Percentiles rank a stretch among this genome's conserved stretches.
phyloP scores from a whole-genome alignment of 2,888 invertebrate genomes.

The Eurois occulta region DNA sequence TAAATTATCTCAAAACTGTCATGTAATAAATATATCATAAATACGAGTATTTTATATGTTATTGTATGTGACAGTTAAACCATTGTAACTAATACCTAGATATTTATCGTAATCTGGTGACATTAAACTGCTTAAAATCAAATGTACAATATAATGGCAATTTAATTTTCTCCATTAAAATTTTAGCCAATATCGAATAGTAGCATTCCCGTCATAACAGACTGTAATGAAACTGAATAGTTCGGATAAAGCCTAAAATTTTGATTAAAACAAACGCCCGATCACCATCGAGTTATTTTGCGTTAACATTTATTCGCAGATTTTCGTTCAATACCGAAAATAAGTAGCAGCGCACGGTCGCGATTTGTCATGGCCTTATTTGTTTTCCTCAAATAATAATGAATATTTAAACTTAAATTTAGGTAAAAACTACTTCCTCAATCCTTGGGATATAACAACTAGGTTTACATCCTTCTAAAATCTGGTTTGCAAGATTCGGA shows the following conservation, averaged over 20 bases:
- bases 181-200: conserved; percentile 23
- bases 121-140: conserved; percentile 2
- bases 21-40: too few relatives aligned
- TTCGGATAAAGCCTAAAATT: conserved; percentile 56
- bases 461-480: neutral
- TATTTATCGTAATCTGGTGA: neutral
- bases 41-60: too few relatives aligned
- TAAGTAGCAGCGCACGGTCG: conserved; percentile 8
- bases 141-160: conserved; percentile 3
- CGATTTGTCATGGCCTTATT: neutral
- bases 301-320: conserved; percentile 48
- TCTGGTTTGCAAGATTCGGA: too few relatives aligned
- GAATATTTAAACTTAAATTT: conserved; percentile 1
- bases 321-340: conserved; percentile 45
- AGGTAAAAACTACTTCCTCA: conserved; percentile 3
- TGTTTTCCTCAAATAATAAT: neutral
- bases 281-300: conserved; percentile 53
- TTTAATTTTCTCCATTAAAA: conserved; percentile 2
- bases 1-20: too few relatives aligned
- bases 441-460: neutral
- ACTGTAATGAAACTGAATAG: conserved; percentile 57
- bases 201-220: conserved; percentile 48
- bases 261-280: conserved; percentile 62
- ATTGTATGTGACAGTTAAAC: neutral
- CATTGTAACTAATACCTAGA: neutral